Conservation (phyloP, 1,140 invertebrate genomes). For the Magallana angulata region DNA sequence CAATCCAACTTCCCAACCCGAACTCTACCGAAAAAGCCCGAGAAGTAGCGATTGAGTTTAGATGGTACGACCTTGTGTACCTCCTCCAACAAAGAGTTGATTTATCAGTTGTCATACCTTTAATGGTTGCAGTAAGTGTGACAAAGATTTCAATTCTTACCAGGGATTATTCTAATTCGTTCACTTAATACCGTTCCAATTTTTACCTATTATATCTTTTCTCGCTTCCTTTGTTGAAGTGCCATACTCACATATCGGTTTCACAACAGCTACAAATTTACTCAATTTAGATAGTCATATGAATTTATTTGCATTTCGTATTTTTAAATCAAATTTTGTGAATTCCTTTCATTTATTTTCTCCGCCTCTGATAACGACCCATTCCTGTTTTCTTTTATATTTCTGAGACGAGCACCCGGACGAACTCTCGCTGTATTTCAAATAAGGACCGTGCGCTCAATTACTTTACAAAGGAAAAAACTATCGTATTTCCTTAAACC, state of each 20-base stretch:
- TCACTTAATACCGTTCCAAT: constrained; percentile 1
- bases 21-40: too few relatives aligned
- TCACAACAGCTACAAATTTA: constrained; percentile 34
- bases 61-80: too few relatives aligned
- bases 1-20: too few relatives aligned
- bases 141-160: neutral
- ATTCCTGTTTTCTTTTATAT: constrained; percentile 16
- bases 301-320: constrained; percentile 38
- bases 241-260: constrained; percentile 31
- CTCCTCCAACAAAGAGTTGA: neutral
- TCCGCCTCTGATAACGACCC: constrained; percentile 12
- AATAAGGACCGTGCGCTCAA: neutral
- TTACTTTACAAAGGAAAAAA: constrained; percentile 7
- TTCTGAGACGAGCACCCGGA: neutral
- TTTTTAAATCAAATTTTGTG: constrained; percentile 35
- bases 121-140: neutral
- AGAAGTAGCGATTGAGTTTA: too few relatives aligned
- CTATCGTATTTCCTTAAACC: constrained; percentile 16
- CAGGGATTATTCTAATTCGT: constrained; percentile 22
- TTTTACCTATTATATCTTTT: neutral
- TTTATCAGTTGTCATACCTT: neutral
- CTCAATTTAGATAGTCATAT: constrained; percentile 36
- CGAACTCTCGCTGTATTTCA: neutral
- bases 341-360: constrained; percentile 29
- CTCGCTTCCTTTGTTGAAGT: constrained; percentile 28